Percentiles rank a stretch among this genome's conserved stretches.
Conservation (phyloP, 2,888 invertebrate genomes). For the Rhamphomyia laevipes region DNA sequence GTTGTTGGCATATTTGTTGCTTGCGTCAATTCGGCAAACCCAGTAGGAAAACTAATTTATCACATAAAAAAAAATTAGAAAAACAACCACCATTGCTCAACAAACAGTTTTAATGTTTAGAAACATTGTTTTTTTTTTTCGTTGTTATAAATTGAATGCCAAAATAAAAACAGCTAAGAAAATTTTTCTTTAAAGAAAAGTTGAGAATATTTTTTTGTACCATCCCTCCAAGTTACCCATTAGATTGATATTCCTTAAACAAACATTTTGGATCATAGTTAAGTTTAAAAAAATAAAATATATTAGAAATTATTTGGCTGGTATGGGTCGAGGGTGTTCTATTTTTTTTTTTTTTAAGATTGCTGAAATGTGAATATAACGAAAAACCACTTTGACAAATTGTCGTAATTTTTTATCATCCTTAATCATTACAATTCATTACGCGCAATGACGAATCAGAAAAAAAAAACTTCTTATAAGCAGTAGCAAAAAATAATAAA, state of each 20-base stretch:
- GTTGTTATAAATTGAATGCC: no score
- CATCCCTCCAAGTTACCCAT: neutral
- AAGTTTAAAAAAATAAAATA: no score
- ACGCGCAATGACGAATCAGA: constrained; percentile 17
- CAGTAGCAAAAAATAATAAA: no score
- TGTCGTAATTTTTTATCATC: constrained; percentile 17
- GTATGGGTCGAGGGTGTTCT: no score
- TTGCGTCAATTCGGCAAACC: no score
- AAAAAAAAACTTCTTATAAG: constrained; percentile 2
- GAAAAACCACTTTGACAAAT: constrained; percentile 14
- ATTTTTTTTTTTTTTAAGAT: neutral
- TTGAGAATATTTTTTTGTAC: neutral
- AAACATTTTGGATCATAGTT: neutral
- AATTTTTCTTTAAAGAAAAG: neutral
- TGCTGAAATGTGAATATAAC: neutral
- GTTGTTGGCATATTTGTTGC: no score
- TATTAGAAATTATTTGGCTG: no score
- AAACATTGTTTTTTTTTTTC: no score
- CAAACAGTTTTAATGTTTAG: no score
- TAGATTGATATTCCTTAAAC: neutral
- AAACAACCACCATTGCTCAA: no score
- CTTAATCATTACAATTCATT: constrained; percentile 19
- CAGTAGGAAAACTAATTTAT: no score
- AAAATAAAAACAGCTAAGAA: neutral
- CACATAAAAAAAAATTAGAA: no score